Evolutionary conservation across 2,888 invertebrate genomes (phyloP).

Genomic region (Cordilura impudica): DNA sequence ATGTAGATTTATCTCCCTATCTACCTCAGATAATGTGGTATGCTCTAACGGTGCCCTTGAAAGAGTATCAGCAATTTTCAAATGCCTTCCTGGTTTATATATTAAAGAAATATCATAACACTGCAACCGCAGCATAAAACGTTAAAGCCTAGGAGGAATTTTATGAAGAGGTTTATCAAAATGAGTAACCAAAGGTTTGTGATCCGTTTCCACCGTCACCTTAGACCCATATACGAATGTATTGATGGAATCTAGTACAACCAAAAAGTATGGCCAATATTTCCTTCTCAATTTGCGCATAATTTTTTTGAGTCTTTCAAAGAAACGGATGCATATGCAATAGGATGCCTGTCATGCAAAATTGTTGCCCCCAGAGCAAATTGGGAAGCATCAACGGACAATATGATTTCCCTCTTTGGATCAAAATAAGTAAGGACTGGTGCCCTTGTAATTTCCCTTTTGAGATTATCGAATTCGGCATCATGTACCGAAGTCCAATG

Average conservation of each 20-base stretch:
- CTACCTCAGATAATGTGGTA: slow-evolving; percentile 42
- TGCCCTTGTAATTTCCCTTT: background rate
- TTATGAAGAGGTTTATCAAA: slow-evolving; percentile 48
- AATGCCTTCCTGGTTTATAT: slow-evolving; percentile 57
- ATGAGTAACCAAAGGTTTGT: slow-evolving; percentile 44
- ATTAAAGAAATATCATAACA: slow-evolving; percentile 49
- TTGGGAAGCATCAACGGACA: slow-evolving; percentile 1
- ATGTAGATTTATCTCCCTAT: slow-evolving; percentile 53
- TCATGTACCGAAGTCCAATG: too few relatives aligned
- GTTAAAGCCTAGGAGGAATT: slow-evolving; percentile 14
- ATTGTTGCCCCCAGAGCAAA: too few relatives aligned
- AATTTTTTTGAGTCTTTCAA: too few relatives aligned
- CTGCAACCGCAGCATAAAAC: slow-evolving; percentile 36
- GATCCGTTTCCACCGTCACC: slow-evolving; percentile 43
- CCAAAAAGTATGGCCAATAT: slow-evolving; percentile 49
- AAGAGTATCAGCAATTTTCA: slow-evolving; percentile 76
- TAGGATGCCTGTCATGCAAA: too few relatives aligned
- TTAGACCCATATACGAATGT: slow-evolving; percentile 39
- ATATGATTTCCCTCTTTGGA: too few relatives aligned
- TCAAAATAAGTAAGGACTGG: background rate
- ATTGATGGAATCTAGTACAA: slow-evolving; percentile 36
- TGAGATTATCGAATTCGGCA: too few relatives aligned
- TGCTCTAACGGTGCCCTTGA: slow-evolving; percentile 75
- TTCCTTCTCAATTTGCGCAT: too few relatives aligned
- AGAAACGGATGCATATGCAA: too few relatives aligned